Percentiles rank a stretch among this genome's conserved stretches.
Evolutionary conservation across 1,140 invertebrate genomes (phyloP).

Genomic region (Phenacoccus solenopsis): DNA sequence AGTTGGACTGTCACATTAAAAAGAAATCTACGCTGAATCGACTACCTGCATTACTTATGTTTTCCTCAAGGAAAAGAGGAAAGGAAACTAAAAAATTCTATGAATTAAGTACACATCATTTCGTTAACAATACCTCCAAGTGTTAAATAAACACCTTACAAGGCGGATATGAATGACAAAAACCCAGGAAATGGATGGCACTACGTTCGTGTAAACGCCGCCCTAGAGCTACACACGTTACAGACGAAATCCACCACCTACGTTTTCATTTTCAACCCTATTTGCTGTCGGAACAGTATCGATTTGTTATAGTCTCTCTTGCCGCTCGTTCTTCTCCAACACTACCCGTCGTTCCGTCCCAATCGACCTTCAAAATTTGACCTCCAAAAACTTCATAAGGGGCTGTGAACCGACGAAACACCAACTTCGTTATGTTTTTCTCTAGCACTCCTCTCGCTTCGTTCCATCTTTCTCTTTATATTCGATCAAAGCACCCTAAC

Average conservation of each 20-base stretch:
- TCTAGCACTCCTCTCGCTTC: not conserved
- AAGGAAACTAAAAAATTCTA: too few species aligned
- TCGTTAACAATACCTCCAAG: too few species aligned
- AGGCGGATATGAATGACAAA: too few species aligned
- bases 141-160: too few species aligned
- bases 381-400: slow-evolving; percentile 11
- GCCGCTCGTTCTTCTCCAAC: not conserved
- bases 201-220: not conserved
- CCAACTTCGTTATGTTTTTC: not conserved
- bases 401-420: slow-evolving; percentile 12
- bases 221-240: not conserved
- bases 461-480: slow-evolving; percentile 6
- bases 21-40: too few species aligned
- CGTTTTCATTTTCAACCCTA: slow-evolving; percentile 13
- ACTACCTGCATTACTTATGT: too few species aligned
- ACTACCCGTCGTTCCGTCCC: not conserved
- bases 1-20: too few species aligned
- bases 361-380: slow-evolving; percentile 15
- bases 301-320: slow-evolving; percentile 8
- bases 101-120: too few species aligned
- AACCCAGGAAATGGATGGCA: too few species aligned
- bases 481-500: slow-evolving; percentile 14
- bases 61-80: too few species aligned
- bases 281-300: slow-evolving; percentile 16
- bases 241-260: slow-evolving; percentile 7